phyloP scores from a whole-genome alignment of 1,140 invertebrate species.

The Euura saliciscinereae region DNA sequence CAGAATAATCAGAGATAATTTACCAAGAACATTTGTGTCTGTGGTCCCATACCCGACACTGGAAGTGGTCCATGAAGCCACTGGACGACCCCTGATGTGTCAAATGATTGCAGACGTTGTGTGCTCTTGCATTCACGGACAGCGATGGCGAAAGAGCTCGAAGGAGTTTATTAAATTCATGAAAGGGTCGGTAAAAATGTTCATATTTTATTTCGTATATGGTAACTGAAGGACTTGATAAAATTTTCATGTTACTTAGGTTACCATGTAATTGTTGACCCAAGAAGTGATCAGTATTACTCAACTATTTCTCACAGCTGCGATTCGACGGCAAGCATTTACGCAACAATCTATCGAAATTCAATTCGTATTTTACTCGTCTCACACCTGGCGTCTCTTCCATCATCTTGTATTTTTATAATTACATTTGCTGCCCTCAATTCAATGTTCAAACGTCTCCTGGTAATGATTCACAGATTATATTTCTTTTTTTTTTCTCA shows the following conservation, averaged over 20 bases:
- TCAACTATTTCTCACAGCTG: neutral
- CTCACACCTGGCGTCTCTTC: no score
- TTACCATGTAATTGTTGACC: constrained; percentile 29
- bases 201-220: no score
- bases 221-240: neutral
- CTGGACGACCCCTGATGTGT: constrained; percentile 46
- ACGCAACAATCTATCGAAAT: neutral
- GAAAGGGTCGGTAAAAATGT: constrained; percentile 44
- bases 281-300: constrained; percentile 1
- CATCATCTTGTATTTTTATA: no score
- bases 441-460: no score
- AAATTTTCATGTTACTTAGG: no score
- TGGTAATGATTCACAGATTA: no score
- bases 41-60: constrained; percentile 61
- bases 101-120: constrained; percentile 48
- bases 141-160: constrained; percentile 29
- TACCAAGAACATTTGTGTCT: constrained; percentile 68
- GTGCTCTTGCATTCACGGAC: constrained; percentile 63
- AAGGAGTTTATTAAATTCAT: constrained; percentile 48
- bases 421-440: no score
- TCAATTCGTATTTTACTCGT: no score
- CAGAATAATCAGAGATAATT: constrained; percentile 62
- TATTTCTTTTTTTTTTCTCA: constrained; percentile 19
- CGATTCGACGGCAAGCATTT: neutral
- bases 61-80: constrained; percentile 39